Base-by-base conservation (phyloP, 2,113 vertebrate genomes). In the Corvus cornix region DNA sequence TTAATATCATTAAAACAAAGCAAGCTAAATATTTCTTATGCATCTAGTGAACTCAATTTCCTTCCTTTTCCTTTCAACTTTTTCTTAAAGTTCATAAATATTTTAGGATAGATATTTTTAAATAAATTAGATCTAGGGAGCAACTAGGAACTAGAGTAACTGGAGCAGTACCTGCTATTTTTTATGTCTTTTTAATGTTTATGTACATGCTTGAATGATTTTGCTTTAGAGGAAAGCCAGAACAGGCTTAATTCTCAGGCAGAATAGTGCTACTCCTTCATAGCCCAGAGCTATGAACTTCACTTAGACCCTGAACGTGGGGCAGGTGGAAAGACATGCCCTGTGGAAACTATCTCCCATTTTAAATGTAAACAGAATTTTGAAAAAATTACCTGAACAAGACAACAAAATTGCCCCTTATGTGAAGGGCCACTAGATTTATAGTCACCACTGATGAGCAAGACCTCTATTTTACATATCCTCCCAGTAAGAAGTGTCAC, bases 1-100 rank as follows among this genome's bases (percentile, higher is more conserved):
- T 94, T 96, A 95, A 44, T 91, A 80, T 69, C 31, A 80, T 68
- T 94, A 41, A 70, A 83, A 66, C n/a, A 94, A 94, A 95, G 41
- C 2, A 92, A 92, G 52, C 35, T 63, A 84, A 69, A 83, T 92
- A 84, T 79, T 90, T 76, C 64, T 93, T 89, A 52, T 56, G 66
- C n/a, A 8, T 77, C 70, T 75, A 73, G 20, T 75, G 56, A 95
- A 64, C 31, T 89, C 56, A 28, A 33, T 85, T 96, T 88, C 46
- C 49, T 87, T 83, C 62, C 64, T 73, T 87, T 87, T 78, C 70
- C 52, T 94, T 53, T 89, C 35, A 74, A 24, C 16, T 60, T 94
- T 80, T 92, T 87, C 73, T 68, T 70, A 17, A 59, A 80, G 48
- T 43, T 90, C 73, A 84, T 86, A 86, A 91, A 95, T 94, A 92